Percentiles rank a stretch among this genome's conserved stretches.
Conservation (phyloP, 2,888 invertebrate genomes). For the Caenorhabditis drosophilae region DNA sequence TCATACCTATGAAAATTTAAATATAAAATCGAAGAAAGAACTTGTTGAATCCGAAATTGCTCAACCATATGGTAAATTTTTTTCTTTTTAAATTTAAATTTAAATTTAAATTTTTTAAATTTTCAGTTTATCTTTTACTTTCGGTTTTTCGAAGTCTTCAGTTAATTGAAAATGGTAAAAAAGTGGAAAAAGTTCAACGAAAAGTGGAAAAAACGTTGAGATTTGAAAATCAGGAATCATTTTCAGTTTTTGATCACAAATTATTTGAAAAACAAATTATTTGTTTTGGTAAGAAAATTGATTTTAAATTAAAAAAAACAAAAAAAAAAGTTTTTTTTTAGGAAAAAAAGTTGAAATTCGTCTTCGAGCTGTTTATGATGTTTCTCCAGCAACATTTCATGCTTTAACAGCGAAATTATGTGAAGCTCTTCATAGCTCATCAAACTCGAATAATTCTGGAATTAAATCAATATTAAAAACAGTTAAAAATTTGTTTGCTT, state of each 20-base stretch:
- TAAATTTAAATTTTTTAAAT: too few species aligned
- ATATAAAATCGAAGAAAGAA: background rate
- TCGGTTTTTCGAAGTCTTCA: conserved; percentile 13
- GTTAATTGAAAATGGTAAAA: conserved; percentile 13
- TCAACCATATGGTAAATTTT: conserved; percentile 34
- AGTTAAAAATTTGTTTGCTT: background rate
- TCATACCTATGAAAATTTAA: conserved; percentile 29
- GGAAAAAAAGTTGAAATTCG: conserved; percentile 19
- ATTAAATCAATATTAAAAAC: background rate
- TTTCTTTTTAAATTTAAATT: too few species aligned
- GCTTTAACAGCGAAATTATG: conserved; percentile 27
- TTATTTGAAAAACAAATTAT: too few species aligned
- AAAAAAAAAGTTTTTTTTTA: conserved; percentile 6
- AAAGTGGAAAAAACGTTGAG: conserved; percentile 33
- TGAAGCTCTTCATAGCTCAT: conserved; percentile 18
- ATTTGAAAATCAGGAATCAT: conserved; percentile 15
- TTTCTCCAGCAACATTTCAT: conserved; percentile 21
- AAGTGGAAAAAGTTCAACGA: conserved; percentile 28
- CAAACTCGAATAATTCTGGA: conserved; percentile 7
- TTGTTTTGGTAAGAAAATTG: too few species aligned
- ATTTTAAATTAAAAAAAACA: too few species aligned
- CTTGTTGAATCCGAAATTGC: too few species aligned
- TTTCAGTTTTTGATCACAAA: too few species aligned
- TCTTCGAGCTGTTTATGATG: conserved; percentile 22
- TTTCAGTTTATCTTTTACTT: conserved; percentile 26